phyloP scores from a whole-genome alignment of 2,797 vertebrate species.

The Naso thynnoides region DNA sequence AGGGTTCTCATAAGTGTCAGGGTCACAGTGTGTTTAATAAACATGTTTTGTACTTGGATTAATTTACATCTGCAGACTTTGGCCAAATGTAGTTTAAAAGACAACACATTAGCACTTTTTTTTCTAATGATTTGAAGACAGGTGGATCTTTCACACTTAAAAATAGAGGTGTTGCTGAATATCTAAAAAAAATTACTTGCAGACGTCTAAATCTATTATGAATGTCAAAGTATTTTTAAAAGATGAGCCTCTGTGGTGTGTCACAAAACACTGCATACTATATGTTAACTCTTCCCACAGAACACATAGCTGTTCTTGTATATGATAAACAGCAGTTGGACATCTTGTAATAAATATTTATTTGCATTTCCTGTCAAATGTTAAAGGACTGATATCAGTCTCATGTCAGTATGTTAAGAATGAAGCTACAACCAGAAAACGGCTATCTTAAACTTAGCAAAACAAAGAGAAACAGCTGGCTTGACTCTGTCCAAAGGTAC shows the following conservation, averaged over 20 bases:
- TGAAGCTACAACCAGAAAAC: neutral
- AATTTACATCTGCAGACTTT: neutral
- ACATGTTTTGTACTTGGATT: neutral
- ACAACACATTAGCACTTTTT: neutral
- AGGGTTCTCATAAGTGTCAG: neutral
- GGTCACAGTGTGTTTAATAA: neutral
- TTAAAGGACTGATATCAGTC: neutral
- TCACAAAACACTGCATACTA: neutral
- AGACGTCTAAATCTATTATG: neutral
- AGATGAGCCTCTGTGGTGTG: too few relatives aligned
- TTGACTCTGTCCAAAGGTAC: neutral
- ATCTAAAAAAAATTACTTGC: neutral
- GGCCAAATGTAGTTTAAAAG: conserved; percentile 4
- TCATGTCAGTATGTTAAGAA: neutral
- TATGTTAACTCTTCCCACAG: neutral
- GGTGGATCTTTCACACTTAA: conserved; percentile 4
- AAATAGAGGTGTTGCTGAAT: neutral
- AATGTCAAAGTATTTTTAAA: neutral
- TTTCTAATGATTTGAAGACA: conserved; percentile 5
- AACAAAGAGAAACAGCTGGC: neutral
- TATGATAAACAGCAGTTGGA: neutral
- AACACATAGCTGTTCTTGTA: neutral
- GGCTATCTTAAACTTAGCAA: neutral
- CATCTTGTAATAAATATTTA: neutral
- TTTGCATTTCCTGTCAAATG: neutral